Evolutionary conservation across 2,797 vertebrate species (phyloP).

Genomic region (Crax fasciolata): DNA sequence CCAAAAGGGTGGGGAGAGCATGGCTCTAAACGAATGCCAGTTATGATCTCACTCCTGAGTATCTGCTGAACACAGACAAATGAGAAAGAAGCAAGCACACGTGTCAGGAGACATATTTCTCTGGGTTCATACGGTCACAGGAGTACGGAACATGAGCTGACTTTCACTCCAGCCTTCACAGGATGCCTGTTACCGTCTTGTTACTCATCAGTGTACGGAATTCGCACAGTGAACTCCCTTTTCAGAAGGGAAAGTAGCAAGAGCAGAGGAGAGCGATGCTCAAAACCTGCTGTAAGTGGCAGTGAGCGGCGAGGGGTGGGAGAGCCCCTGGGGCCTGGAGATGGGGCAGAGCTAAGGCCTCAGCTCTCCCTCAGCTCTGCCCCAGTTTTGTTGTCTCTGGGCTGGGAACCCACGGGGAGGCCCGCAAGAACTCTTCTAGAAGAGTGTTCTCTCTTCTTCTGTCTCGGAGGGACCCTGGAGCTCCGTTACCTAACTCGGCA

Average conservation of each 20-base stretch:
- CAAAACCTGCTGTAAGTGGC: background rate
- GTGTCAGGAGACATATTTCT: background rate
- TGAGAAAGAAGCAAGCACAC: constrained; percentile 13
- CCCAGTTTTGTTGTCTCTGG: background rate
- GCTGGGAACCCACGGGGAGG: background rate
- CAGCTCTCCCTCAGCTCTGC: background rate
- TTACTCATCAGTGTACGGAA: background rate
- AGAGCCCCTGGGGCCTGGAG: background rate
- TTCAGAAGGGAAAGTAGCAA: background rate
- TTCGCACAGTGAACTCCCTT: background rate
- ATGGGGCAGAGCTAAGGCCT: background rate
- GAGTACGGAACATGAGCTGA: background rate
- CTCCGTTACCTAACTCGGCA: background rate
- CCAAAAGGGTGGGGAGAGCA: constrained; percentile 38
- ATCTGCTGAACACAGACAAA: constrained; percentile 37
- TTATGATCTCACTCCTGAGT: constrained; percentile 62
- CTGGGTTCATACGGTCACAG: background rate
- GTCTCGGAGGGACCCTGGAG: background rate
- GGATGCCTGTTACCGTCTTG: background rate
- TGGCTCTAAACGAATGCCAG: constrained; percentile 43
- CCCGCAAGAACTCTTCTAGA: background rate
- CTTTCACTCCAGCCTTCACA: constrained; percentile 24
- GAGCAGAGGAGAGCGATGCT: background rate
- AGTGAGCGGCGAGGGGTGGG: background rate
- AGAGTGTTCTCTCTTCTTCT: background rate